These are phyloP conservation scores for Empidonax alnorum DNA, from an alignment of 2,113 vertebrate species.

Conservation along the genomic window DNA sequence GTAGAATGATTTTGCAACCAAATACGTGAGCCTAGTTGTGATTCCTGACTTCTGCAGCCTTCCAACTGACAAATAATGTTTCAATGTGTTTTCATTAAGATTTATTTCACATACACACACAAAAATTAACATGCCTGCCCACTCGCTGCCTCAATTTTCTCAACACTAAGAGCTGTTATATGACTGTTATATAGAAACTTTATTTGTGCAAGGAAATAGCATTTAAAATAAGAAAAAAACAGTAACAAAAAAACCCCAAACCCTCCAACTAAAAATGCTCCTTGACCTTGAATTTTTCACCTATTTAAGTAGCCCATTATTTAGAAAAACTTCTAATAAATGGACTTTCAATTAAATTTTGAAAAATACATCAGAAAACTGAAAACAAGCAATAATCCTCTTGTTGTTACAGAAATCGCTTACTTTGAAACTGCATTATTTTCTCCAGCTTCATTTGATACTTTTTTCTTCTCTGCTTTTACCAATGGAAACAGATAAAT, in stretches of 20 bases:
- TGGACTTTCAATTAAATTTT: not conserved
- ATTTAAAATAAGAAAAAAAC: not conserved
- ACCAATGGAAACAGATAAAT: not conserved
- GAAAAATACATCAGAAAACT: not conserved
- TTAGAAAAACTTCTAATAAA: not conserved
- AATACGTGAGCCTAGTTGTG: not conserved
- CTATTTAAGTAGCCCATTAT: not conserved
- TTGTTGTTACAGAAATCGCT: constrained; percentile 30
- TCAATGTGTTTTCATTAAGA: not conserved
- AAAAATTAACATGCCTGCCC: not conserved
- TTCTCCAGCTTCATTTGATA: not conserved
- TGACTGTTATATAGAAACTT: not conserved
- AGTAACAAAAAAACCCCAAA: not conserved
- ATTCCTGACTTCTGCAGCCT: not conserved
- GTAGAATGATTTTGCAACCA: not conserved
- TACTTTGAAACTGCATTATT: not conserved
- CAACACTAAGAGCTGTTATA: not conserved
- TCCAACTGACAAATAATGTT: not conserved
- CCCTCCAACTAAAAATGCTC: not conserved
- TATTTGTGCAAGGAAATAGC: not conserved
- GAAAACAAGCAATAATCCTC: not conserved
- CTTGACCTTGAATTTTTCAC: not conserved
- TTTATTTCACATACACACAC: not conserved
- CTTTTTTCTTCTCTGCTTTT: not conserved
- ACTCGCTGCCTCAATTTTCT: not conserved